Base-by-base conservation (phyloP, 2,797 vertebrate species). In the Megalops cyprinoides region DNA sequence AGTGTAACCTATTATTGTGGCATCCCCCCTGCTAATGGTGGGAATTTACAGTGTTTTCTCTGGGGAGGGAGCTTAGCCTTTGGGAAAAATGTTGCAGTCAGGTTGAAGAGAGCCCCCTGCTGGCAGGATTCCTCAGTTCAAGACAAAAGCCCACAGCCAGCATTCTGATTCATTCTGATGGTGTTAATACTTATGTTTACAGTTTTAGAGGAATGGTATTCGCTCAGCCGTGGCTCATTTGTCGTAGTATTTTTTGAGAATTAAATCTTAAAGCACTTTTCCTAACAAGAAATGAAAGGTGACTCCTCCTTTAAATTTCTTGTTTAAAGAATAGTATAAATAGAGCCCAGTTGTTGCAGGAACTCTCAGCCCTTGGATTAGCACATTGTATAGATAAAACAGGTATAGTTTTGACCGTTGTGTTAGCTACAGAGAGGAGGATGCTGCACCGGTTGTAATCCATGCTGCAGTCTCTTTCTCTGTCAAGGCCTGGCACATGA, bases 51-150 rank as follows among this genome's bases (percentile, higher is more conserved):
- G 39, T 71, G 25, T 23, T 71, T 44, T 42, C 42, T 42, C 39
- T 71, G 37, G 67, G 37, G 39, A 67, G 39, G 5, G 15, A 6
- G 15, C 3, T 1, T 71, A 12, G 10, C 18, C 14, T 65, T 31
- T 71, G 18, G 42, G 67, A 71, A 71, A 71, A 71, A 44, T 44
- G 44, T 42, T 12, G 62, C 31, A 18, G 31, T 71, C 67, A 42
- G 67, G 44, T 23, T 71, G 44, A 71, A 44, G 39, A 44, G 42
- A 9, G 78, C 51, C 51, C 37, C 76, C 67, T 79, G 67, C 67
- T 73, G 78, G 67, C 65, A 73, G 49, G 49, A 67, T 20, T 79
- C 49, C 44, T 1, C 60, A 51, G 34, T 69, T 48, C 65, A 69
- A 15, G 39, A 42, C 37, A 71, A 42, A 44, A 71, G 31, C 48